These are phyloP conservation scores for Syrrhaptes paradoxus DNA, from an alignment of 2,113 vertebrate species.

Conservation along the genomic window DNA sequence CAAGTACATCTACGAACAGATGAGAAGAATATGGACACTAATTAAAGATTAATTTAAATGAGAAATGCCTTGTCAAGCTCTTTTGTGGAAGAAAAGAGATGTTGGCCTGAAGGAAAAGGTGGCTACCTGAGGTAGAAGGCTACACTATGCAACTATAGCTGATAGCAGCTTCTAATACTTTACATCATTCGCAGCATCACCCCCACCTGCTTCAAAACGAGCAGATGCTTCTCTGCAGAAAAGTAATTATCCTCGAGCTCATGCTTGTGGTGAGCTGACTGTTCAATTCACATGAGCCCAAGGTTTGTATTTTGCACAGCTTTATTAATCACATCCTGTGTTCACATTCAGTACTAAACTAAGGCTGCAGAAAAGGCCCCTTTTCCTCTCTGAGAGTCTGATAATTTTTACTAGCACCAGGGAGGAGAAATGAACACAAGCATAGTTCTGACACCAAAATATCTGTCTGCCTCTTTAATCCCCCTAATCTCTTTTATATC, in stretches of 20 bases:
- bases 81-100: neutral
- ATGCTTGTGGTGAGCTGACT: neutral
- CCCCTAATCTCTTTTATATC: neutral
- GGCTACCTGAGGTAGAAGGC: neutral
- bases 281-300: neutral
- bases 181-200: neutral
- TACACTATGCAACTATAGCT: neutral
- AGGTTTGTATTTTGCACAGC: neutral
- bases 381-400: neutral
- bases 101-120: neutral
- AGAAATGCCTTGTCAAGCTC: neutral
- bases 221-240: neutral
- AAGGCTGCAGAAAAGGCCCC: neutral
- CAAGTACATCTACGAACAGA: neutral
- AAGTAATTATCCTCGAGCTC: slow-evolving; percentile 20
- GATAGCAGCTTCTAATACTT: neutral
- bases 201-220: neutral
- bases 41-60: slow-evolving; percentile 9
- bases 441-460: neutral
- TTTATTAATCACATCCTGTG: slow-evolving; percentile 9
- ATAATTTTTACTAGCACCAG: neutral
- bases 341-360: slow-evolving; percentile 26
- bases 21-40: neutral
- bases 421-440: neutral
- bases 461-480: neutral